Evolutionary conservation across 2,888 invertebrate genomes (phyloP), one percentile per base, ranked within the genome.

Genomic region (Galeruca laticollis): DNA sequence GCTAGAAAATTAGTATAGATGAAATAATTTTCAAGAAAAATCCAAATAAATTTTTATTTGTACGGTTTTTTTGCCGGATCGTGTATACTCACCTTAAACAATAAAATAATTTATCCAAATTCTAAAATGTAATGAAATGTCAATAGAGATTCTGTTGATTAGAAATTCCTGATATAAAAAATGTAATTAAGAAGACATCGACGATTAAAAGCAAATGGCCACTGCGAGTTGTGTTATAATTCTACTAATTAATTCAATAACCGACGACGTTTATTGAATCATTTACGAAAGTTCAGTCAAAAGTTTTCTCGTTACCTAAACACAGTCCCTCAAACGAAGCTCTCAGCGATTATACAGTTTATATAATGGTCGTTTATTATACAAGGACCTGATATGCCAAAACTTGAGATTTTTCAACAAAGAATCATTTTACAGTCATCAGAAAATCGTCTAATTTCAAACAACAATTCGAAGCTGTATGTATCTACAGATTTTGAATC

Each of bases 331-430:
- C 47, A 15, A 51, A 51, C 26, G 26, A 26, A 26, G 26, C 26
- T 5, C 9, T 51, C 6, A 51, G 49, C 49, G 54, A 15, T 54
- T 54, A 54, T 26, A 54, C 31, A 54, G 10, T n/a, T 8, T 21
- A 26, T 26, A 2, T n/a, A 18, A 63, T 18, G 51, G 51, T 56
- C 64, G 18, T 6, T 37, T 26, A n/a, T 11, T 63, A 69, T 63
- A 69, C 61, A 66, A 51, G 21, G 35, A 60, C 26, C 40, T 61
- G 70, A 70, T 74, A 74, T 71, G 76, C 71, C 59, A 54, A 69
- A 72, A 68, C 61, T 68, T 69, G 74, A 76, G 71, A 65, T 69
- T 70, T 74, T 73, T 20, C 20, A n/a, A n/a, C 52, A 21, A 26
- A 52, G n/a, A 21, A 13, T 49, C 9, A 18, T n/a, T n/a, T 18